Percentiles rank a stretch among this genome's conserved stretches.
Conservation (phyloP, 2,797 vertebrate species). For the Hephaestus fuliginosus region DNA sequence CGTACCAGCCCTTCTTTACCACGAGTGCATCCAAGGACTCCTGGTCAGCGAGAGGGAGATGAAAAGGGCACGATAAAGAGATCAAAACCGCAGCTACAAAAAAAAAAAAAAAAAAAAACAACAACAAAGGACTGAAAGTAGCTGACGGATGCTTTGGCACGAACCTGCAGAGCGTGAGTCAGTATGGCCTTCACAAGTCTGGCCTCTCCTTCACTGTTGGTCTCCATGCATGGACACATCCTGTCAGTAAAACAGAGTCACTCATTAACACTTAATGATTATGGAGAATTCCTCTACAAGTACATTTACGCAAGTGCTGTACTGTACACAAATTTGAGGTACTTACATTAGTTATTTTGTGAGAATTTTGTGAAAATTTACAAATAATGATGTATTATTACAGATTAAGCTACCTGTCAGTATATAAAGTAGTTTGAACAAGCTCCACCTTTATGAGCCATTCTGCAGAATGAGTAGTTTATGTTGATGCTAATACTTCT, state of each 20-base stretch:
- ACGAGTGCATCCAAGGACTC: conserved; percentile 73
- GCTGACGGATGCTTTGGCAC: background rate
- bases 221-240: conserved; percentile 61
- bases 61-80: background rate
- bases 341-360: too few species aligned
- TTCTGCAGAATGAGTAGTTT: too few species aligned
- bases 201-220: conserved; percentile 54
- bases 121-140: background rate
- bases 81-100: background rate
- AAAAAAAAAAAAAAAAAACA: background rate
- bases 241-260: conserved; percentile 52
- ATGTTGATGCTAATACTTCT: too few species aligned
- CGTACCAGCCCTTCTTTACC: conserved; percentile 67
- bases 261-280: background rate
- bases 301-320: too few species aligned
- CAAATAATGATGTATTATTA: too few species aligned
- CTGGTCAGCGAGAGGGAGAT: conserved; percentile 43
- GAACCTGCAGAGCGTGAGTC: conserved; percentile 77
- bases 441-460: too few species aligned
- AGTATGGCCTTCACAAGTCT: conserved; percentile 65
- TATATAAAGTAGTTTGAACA: too few species aligned
- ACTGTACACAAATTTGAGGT: too few species aligned
- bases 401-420: too few species aligned
- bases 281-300: too few species aligned
- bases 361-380: too few species aligned